These are phyloP conservation scores for Ibycter americanus DNA, from an alignment of 2,797 vertebrate species.

Conservation along the genomic window DNA sequence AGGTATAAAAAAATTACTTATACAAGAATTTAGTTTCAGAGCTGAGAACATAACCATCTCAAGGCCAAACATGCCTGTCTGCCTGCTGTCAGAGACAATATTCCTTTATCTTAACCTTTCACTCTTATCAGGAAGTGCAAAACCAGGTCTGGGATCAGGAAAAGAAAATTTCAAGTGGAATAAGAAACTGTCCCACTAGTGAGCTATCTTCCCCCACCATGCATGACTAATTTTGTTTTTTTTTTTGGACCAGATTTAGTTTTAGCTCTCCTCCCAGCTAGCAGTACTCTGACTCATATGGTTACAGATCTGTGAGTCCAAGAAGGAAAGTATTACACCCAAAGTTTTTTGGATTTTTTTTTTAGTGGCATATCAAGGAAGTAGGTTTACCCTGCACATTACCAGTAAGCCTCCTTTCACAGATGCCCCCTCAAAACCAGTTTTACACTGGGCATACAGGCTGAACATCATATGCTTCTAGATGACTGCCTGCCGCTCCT, in stretches of 20 bases:
- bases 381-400: neutral
- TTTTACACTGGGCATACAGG: neutral
- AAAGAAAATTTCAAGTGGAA: neutral
- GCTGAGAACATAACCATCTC: neutral
- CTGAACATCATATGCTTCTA: neutral
- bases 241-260: neutral
- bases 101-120: neutral
- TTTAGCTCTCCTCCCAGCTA: neutral
- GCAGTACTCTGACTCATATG: constrained; percentile 19
- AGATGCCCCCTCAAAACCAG: neutral
- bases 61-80: neutral
- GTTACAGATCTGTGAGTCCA: neutral
- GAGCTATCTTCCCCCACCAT: neutral
- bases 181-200: neutral
- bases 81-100: neutral
- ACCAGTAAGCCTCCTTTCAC: neutral
- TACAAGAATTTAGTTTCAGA: neutral
- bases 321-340: constrained; percentile 12
- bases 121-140: neutral
- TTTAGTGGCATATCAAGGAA: neutral
- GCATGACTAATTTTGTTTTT: neutral
- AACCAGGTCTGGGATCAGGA: neutral
- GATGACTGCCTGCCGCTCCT: neutral
- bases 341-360: neutral
- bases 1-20: neutral